Percentiles rank a stretch among this genome's conserved stretches.
These are phyloP conservation scores for Ephestia elutella DNA, from an alignment of 1,140 invertebrate genomes.

Conservation along the genomic window DNA sequence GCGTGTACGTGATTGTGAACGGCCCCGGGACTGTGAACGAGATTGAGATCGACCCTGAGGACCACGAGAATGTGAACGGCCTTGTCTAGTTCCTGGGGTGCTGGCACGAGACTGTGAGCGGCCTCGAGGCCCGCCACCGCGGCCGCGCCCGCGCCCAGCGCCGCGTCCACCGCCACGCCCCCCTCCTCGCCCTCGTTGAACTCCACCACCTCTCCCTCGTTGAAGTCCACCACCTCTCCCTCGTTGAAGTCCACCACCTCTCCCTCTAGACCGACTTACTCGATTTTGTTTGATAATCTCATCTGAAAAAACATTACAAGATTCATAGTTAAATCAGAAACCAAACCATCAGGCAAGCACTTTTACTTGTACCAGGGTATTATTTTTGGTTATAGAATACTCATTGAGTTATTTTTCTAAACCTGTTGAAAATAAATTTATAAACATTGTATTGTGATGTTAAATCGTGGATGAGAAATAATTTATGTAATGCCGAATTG, in stretches of 20 bases:
- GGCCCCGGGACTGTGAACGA: constrained; percentile 28
- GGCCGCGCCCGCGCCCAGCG: constrained; percentile 34
- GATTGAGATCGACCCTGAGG: constrained; percentile 14
- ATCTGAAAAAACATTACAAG: constrained; percentile 34
- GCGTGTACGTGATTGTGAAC: constrained; percentile 36
- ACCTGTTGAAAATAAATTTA: no score
- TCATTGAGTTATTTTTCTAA: no score
- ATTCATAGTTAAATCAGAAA: no score
- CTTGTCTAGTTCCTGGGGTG: constrained; percentile 30
- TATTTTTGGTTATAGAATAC: no score
- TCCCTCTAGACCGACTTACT: constrained; percentile 45
- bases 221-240: constrained; percentile 25
- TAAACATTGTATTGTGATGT: no score
- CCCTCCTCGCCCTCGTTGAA: no score
- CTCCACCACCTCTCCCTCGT: constrained; percentile 2
- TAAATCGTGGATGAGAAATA: no score
- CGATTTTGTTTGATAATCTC: constrained; percentile 61
- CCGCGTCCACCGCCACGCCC: constrained; percentile 38
- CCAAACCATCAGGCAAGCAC: no score
- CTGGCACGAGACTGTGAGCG: constrained; percentile 26
- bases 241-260: constrained; percentile 22
- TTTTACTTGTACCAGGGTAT: no score
- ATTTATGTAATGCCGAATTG: no score
- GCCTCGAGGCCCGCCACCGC: constrained; percentile 34
- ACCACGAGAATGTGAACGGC: constrained; percentile 40